A percentile compares a stretch with the other conserved stretches of the same genome.
These are phyloP conservation scores for Cricetomys ansorgei DNA, from an alignment of 2,113 vertebrate genomes.

Conservation along the genomic window DNA sequence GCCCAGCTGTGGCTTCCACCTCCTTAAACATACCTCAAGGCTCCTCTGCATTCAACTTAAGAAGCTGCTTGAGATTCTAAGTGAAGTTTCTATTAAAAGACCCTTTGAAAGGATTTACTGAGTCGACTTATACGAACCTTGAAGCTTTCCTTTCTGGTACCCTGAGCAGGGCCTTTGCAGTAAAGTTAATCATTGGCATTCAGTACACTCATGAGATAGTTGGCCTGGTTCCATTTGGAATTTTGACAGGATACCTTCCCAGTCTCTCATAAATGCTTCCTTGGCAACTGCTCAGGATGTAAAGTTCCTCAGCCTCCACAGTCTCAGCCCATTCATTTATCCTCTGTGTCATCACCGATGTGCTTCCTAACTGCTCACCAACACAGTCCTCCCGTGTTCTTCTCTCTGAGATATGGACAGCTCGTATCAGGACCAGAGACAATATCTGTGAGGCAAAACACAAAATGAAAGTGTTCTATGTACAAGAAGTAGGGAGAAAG, in stretches of 20 bases:
- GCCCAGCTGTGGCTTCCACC: neutral
- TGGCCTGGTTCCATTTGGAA: neutral
- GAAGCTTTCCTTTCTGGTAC: neutral
- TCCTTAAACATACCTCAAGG: neutral
- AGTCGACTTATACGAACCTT: neutral
- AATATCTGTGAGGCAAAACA: neutral
- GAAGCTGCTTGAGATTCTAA: neutral
- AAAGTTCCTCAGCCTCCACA: neutral
- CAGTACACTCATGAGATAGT: neutral
- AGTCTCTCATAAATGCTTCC: neutral
- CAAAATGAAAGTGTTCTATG: neutral
- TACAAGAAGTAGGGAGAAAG: rapidly evolving
- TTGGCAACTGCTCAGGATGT: neutral
- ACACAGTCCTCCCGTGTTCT: rapidly evolving
- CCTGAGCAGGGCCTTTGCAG: neutral
- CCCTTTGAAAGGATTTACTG: neutral
- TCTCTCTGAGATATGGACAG: neutral
- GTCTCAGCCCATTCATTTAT: neutral
- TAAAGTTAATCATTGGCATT: neutral
- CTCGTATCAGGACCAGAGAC: neutral
- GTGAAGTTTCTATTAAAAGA: neutral
- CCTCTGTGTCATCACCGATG: neutral
- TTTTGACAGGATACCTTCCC: neutral
- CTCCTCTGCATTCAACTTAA: neutral
- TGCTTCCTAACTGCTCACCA: neutral